Conservation (phyloP, 2,113 vertebrate species). For the Sinocyclocheilus maitianheensis region DNA sequence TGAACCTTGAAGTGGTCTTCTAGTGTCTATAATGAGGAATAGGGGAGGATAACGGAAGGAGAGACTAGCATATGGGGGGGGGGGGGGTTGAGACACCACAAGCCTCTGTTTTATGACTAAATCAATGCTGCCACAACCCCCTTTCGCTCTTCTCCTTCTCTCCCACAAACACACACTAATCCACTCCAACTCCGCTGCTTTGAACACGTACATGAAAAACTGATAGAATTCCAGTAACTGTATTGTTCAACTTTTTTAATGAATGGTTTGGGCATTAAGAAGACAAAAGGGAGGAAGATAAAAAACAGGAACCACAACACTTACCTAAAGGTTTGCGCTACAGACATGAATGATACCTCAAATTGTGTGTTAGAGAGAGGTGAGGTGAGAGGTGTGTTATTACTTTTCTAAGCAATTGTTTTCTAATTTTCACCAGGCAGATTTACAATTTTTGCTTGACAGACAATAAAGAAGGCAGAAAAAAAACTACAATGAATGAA, state of each 20-base stretch:
- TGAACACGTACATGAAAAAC: background rate
- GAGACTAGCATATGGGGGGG: background rate
- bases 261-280: background rate
- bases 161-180: background rate
- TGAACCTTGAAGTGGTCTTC: conserved; percentile 27
- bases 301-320: background rate
- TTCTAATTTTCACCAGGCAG: background rate
- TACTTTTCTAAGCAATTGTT: background rate
- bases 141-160: background rate
- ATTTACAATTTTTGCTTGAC: background rate
- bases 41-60: background rate
- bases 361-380: background rate
- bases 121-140: conserved; percentile 21
- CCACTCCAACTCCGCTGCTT: background rate
- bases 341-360: background rate
- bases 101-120: conserved; percentile 8
- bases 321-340: background rate
- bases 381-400: background rate
- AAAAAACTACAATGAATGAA: too few relatives aligned
- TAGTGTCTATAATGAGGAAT: background rate
- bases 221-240: conserved; percentile 15
- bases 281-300: background rate
- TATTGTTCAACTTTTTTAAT: conserved; percentile 5
- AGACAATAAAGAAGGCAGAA: background rate
- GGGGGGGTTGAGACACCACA: background rate